phyloP scores from a whole-genome alignment of 2,888 invertebrate genomes.

The Amphipoea lucens region DNA sequence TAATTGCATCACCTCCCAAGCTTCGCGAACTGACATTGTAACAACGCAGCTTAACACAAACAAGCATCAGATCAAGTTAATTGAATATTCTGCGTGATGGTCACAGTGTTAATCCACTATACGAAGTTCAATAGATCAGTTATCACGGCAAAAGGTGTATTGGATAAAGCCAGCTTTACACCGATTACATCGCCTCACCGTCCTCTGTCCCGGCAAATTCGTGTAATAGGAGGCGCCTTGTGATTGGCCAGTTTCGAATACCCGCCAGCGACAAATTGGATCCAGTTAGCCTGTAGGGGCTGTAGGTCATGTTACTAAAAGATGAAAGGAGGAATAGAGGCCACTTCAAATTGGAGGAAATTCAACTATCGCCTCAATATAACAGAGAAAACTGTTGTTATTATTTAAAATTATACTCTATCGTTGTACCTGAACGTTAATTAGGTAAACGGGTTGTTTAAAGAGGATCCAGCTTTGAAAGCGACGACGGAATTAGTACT shows the following conservation, averaged over 20 bases:
- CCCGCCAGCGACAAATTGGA: constrained; percentile 86
- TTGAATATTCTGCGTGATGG: constrained; percentile 59
- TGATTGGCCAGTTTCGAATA: constrained; percentile 86
- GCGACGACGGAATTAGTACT: constrained; percentile 47
- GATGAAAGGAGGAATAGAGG: constrained; percentile 68
- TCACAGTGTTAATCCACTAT: constrained; percentile 58
- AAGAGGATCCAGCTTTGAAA: constrained; percentile 45
- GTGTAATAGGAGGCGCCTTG: constrained; percentile 81
- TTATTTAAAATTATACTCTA: constrained; percentile 33
- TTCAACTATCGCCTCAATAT: constrained; percentile 55
- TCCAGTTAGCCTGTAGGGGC: constrained; percentile 82
- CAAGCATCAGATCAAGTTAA: constrained; percentile 43
- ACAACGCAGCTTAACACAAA: constrained; percentile 10
- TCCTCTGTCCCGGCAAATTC: constrained; percentile 77
- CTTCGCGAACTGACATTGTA: constrained; percentile 11
- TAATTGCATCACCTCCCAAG: constrained; percentile 17
- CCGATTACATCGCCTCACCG: constrained; percentile 81
- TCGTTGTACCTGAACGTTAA: constrained; percentile 45
- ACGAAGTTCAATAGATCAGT: constrained; percentile 75
- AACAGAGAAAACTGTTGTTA: constrained; percentile 40
- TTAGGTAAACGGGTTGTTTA: constrained; percentile 51
- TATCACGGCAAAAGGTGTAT: constrained; percentile 82
- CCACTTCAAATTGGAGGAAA: constrained; percentile 61
- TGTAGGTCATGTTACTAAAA: constrained; percentile 78
- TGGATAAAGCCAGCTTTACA: constrained; percentile 81